A percentile compares a stretch with the other conserved stretches of the same genome.
Evolutionary conservation across 2,797 vertebrate species (phyloP).

Genomic region (Clarias platycephalus): DNA sequence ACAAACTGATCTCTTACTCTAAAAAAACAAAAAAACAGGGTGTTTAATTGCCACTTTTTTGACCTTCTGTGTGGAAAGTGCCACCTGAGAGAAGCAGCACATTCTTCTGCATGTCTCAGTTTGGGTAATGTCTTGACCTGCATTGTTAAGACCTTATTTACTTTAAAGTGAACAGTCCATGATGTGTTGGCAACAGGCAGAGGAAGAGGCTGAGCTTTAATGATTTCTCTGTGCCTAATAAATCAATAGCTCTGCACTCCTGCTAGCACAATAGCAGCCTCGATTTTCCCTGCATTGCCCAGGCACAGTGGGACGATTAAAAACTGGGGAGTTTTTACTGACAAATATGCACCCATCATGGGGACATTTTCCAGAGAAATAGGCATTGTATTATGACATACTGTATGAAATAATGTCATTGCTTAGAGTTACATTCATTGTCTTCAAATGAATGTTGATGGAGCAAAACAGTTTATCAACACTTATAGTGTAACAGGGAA

Average conservation of each 20-base stretch:
- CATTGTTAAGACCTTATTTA: conserved; percentile 49
- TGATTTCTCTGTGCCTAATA: conserved; percentile 54
- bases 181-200: conserved; percentile 43
- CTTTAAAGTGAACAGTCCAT: conserved; percentile 48
- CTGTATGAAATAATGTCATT: too few relatives aligned
- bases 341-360: neutral
- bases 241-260: conserved; percentile 53
- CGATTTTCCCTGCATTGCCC: conserved; percentile 31
- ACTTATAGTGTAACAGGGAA: too few relatives aligned
- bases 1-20: conserved; percentile 14
- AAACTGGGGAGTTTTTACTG: conserved; percentile 9
- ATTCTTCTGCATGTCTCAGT: conserved; percentile 34
- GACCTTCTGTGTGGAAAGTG: conserved; percentile 36
- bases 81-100: conserved; percentile 22
- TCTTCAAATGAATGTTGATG: too few relatives aligned
- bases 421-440: too few relatives aligned
- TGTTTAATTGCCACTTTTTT: conserved; percentile 53
- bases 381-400: too few relatives aligned
- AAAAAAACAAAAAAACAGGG: conserved; percentile 19
- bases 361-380: neutral
- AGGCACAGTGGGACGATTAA: conserved; percentile 40
- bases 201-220: conserved; percentile 39
- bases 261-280: conserved; percentile 43
- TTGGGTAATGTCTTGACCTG: conserved; percentile 27
- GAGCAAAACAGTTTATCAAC: too few relatives aligned